These are phyloP conservation scores for Flexamia atlantica DNA, from an alignment of 2,888 invertebrate species.

Conservation along the genomic window DNA sequence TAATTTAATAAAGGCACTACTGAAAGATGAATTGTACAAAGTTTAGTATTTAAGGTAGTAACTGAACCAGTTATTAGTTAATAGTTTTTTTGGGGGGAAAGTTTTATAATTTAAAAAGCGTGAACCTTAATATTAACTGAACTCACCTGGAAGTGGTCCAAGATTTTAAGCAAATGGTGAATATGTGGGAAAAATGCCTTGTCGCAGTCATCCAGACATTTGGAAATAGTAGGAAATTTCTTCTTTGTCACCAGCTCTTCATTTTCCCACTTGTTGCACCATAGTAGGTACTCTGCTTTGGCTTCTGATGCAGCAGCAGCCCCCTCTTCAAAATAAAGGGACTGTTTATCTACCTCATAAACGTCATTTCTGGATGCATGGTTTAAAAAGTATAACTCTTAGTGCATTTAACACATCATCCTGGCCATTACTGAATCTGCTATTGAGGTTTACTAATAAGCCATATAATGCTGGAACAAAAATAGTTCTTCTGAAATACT, in stretches of 20 bases:
- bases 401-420: conserved; percentile 17
- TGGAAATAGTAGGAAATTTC: conserved; percentile 7
- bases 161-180: conserved; percentile 34
- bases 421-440: conserved; percentile 22
- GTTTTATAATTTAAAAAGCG: not conserved
- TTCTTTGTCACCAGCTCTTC: conserved; percentile 22
- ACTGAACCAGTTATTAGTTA: not conserved
- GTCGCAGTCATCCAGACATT: conserved; percentile 30
- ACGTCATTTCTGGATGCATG: conserved; percentile 8
- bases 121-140: conserved; percentile 7
- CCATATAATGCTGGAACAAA: conserved; percentile 39
- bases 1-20: no score
- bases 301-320: not conserved
- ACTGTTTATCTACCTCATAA: not conserved
- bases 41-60: no score
- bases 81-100: conserved; percentile 1
- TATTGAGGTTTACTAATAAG: conserved; percentile 8
- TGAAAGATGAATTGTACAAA: no score
- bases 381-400: not conserved
- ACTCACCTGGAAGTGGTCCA: conserved; percentile 50
- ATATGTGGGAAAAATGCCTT: conserved; percentile 13
- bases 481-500: conserved; percentile 42
- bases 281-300: conserved; percentile 25
- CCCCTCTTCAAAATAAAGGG: conserved; percentile 1
- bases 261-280: conserved; percentile 31